Evolutionary conservation across 92 coral and sea anemone genomes (phyloP).

Genomic region (Palythoa caribaeorum): DNA sequence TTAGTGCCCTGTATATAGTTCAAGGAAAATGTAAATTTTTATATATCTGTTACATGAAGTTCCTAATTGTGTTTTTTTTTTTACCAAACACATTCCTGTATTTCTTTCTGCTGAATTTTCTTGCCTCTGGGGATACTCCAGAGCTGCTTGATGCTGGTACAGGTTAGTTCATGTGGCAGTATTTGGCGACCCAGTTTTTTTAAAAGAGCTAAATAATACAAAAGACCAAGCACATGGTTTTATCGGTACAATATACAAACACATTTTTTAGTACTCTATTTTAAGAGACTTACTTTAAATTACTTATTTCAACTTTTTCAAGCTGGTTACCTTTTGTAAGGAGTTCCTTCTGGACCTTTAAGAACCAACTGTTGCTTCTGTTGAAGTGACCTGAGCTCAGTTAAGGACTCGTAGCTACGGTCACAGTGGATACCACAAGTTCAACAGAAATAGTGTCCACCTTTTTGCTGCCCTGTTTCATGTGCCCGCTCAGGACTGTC

Average conservation of each 20-base stretch:
- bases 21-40: conserved; percentile 59
- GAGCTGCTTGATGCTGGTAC: conserved; percentile 64
- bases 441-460: conserved; percentile 48
- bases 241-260: too few relatives aligned
- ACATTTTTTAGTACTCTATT: too few relatives aligned
- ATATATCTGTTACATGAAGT: conserved; percentile 44
- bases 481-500: conserved; percentile 3
- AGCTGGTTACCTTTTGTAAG: neutral
- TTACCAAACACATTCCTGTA: conserved; percentile 28
- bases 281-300: too few relatives aligned
- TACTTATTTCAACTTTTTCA: too few relatives aligned
- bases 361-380: conserved; percentile 30
- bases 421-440: conserved; percentile 51
- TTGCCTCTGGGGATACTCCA: conserved; percentile 65
- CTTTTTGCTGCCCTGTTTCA: conserved; percentile 47
- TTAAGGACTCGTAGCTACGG: conserved; percentile 36
- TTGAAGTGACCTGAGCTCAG: conserved; percentile 29
- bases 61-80: conserved; percentile 52
- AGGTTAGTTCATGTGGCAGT: conserved; percentile 63
- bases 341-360: conserved; percentile 21
- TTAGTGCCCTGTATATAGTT: conserved; percentile 29
- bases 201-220: neutral
- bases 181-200: conserved; percentile 53
- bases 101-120: conserved; percentile 38
- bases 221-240: conserved; percentile 56